Conservation (phyloP, 2,797 vertebrate species). For the Rhinella marina region DNA sequence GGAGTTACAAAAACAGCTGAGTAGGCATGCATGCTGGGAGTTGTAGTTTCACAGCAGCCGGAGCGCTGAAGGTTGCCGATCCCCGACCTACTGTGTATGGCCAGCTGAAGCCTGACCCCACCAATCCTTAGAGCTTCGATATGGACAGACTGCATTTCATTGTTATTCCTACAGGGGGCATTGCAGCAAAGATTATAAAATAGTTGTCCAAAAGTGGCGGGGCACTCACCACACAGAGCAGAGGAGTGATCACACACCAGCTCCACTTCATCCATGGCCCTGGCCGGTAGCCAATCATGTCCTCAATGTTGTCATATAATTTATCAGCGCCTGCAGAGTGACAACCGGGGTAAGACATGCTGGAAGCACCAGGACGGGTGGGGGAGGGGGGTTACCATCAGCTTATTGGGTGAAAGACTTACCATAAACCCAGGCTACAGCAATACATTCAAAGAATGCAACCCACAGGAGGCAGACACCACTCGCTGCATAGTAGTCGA, state of each 20-base stretch:
- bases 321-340: constrained; percentile 84
- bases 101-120: too few species aligned
- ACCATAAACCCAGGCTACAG: constrained; percentile 99
- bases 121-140: background rate
- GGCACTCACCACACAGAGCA: constrained; percentile 88
- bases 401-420: constrained; percentile 70
- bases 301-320: constrained; percentile 96
- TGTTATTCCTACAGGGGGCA: background rate
- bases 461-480: constrained; percentile 99
- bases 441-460: constrained; percentile 99
- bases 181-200: background rate
- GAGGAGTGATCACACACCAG: constrained; percentile 91
- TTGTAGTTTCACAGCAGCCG: too few species aligned
- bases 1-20: too few species aligned
- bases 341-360: background rate
- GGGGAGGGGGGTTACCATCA: background rate
- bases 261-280: constrained; percentile 99
- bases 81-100: too few species aligned
- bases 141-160: background rate
- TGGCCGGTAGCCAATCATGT: constrained; percentile 98
- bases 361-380: background rate
- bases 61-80: too few species aligned
- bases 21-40: too few species aligned
- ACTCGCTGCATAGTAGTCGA: constrained; percentile 99
- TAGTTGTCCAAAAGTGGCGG: background rate